These are phyloP conservation scores for Formica selysi DNA, from an alignment of 1,140 invertebrate genomes.

Conservation along the genomic window DNA sequence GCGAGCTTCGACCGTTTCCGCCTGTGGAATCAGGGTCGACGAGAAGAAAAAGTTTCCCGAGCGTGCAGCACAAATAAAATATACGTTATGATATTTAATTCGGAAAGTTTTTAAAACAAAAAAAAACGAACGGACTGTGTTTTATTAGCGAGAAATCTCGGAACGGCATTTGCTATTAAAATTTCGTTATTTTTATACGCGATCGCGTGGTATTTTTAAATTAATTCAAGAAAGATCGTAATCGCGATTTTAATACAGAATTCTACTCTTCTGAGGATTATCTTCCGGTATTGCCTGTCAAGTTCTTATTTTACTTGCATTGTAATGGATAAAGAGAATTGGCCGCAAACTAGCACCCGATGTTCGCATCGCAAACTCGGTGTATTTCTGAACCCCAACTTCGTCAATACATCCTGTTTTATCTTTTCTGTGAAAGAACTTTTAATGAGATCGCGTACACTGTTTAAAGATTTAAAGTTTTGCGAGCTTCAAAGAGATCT, in stretches of 20 bases:
- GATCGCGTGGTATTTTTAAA: background rate
- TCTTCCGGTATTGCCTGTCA: slow-evolving; percentile 36
- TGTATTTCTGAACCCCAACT: slow-evolving; percentile 62
- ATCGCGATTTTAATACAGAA: background rate
- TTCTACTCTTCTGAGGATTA: slow-evolving; percentile 5
- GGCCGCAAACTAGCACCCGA: slow-evolving; percentile 54
- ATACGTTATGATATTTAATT: slow-evolving; percentile 35
- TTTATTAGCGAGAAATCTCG: background rate
- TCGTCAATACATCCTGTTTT: slow-evolving; percentile 62
- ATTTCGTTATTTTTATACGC: background rate
- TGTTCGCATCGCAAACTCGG: slow-evolving; percentile 57
- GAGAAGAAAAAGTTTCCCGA: slow-evolving; percentile 8
- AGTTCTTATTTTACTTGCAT: slow-evolving; percentile 44
- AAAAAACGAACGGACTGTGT: background rate
- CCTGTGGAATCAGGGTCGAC: background rate
- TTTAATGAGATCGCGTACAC: slow-evolving; percentile 66
- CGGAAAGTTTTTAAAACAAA: background rate
- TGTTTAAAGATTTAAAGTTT: slow-evolving; percentile 70
- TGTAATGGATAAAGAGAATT: slow-evolving; percentile 53
- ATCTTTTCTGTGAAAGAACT: slow-evolving; percentile 60
- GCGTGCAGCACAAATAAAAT: slow-evolving; percentile 1
- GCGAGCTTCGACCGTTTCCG: slow-evolving; percentile 30
- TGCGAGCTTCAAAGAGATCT: slow-evolving; percentile 61
- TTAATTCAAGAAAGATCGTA: background rate
- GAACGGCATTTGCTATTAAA: slow-evolving; percentile 15